Evolutionary conservation across 1,140 invertebrate genomes (phyloP).

Genomic region (Choristoneura fumiferana): DNA sequence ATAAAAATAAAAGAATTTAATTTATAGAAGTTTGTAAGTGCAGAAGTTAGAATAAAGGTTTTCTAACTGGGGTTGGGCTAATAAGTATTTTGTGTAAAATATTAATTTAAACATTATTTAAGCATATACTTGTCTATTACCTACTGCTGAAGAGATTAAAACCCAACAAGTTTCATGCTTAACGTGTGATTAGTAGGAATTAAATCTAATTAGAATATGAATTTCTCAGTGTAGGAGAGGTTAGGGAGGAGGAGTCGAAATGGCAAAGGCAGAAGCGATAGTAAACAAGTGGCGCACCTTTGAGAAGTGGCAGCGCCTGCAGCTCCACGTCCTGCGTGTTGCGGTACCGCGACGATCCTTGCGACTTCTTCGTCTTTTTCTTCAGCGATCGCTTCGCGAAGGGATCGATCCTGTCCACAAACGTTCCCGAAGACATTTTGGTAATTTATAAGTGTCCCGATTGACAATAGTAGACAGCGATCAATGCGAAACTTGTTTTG

Average conservation of each 20-base stretch:
- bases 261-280: background rate
- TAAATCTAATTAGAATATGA: background rate
- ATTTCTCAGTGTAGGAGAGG: background rate
- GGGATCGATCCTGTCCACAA: constrained; percentile 97
- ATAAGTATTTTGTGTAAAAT: too few species aligned
- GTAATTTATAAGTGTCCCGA: constrained; percentile 71
- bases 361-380: constrained; percentile 95
- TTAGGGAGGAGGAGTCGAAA: background rate
- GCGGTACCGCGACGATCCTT: constrained; percentile 93
- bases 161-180: too few species aligned
- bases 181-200: too few species aligned
- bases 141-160: too few species aligned
- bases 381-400: constrained; percentile 95
- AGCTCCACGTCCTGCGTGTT: constrained; percentile 94
- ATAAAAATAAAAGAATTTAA: too few species aligned
- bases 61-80: too few species aligned
- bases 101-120: too few species aligned
- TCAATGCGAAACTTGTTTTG: constrained; percentile 71
- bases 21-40: too few species aligned
- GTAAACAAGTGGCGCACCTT: constrained; percentile 82
- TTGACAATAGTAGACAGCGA: constrained; percentile 69
- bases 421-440: constrained; percentile 89
- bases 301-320: constrained; percentile 90
- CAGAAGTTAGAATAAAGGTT: too few species aligned
- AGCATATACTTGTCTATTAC: too few species aligned